Evolutionary conservation across 2,888 invertebrate species (phyloP).

Genomic region (Clanis bilineata): DNA sequence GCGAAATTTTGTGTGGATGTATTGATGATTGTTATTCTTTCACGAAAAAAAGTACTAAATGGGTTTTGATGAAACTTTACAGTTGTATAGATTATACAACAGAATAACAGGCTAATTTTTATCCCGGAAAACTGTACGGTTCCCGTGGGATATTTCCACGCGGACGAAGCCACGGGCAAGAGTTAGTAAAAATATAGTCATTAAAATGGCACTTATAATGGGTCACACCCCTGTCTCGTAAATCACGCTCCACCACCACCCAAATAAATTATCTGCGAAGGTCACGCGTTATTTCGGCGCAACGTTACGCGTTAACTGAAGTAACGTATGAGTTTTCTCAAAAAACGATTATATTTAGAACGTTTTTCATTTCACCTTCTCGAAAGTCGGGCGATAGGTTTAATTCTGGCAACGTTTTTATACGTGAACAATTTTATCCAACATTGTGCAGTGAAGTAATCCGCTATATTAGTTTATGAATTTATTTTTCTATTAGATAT

Average conservation of each 20-base stretch:
- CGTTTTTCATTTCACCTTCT: constrained; percentile 50
- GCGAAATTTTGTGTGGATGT: too few species aligned
- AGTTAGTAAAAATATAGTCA: too few species aligned
- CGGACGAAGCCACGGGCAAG: too few species aligned
- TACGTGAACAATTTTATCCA: background rate
- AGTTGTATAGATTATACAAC: too few species aligned
- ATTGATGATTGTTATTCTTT: too few species aligned
- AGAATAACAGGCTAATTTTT: too few species aligned
- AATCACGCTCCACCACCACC: constrained; percentile 21
- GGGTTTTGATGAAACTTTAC: too few species aligned
- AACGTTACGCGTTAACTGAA: constrained; percentile 20
- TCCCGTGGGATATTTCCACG: too few species aligned
- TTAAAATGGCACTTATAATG: background rate
- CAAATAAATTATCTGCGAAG: constrained; percentile 56
- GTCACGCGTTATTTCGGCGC: constrained; percentile 53
- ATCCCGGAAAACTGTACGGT: too few species aligned
- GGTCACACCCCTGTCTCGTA: background rate
- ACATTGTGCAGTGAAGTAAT: background rate
- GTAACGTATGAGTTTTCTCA: constrained; percentile 20
- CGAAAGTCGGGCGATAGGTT: constrained; percentile 34
- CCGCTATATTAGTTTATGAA: background rate
- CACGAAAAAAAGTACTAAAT: too few species aligned
- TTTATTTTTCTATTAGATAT: too few species aligned
- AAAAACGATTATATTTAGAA: constrained; percentile 39
- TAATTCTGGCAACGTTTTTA: constrained; percentile 10